phyloP scores from a whole-genome alignment of 2,797 vertebrate genomes.

The Cirrhinus molitorella region DNA sequence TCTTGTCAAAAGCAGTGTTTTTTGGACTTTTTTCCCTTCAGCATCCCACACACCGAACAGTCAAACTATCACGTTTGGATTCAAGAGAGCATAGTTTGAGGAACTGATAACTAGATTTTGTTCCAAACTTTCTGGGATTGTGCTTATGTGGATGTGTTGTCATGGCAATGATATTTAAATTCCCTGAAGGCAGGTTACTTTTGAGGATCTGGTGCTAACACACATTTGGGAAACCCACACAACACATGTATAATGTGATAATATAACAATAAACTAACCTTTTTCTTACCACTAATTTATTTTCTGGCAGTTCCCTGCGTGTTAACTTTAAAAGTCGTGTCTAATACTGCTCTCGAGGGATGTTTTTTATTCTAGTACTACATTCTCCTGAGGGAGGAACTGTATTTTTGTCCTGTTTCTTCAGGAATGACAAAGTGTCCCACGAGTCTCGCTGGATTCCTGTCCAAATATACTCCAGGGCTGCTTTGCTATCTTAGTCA shows the following conservation, averaged over 20 bases:
- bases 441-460: constrained; percentile 16
- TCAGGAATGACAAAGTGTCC: constrained; percentile 25
- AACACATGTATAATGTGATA: constrained; percentile 39
- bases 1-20: not conserved
- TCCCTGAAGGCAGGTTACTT: constrained; percentile 23
- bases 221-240: constrained; percentile 40
- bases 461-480: constrained; percentile 28
- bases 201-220: constrained; percentile 12
- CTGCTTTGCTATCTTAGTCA: constrained; percentile 32
- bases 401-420: constrained; percentile 40
- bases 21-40: not conserved
- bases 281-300: constrained; percentile 18
- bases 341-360: constrained; percentile 22
- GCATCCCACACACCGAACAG: constrained; percentile 10
- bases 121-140: constrained; percentile 20
- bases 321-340: constrained; percentile 30
- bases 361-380: constrained; percentile 21
- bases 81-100: constrained; percentile 4
- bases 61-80: constrained; percentile 21
- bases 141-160: constrained; percentile 23
- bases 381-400: not conserved
- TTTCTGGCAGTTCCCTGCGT: constrained; percentile 10
- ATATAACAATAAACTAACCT: constrained; percentile 28
- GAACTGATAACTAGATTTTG: not conserved
- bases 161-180: constrained; percentile 44